These are phyloP conservation scores for Eupithecia subfuscata DNA, from an alignment of 2,888 invertebrate species.

Conservation along the genomic window DNA sequence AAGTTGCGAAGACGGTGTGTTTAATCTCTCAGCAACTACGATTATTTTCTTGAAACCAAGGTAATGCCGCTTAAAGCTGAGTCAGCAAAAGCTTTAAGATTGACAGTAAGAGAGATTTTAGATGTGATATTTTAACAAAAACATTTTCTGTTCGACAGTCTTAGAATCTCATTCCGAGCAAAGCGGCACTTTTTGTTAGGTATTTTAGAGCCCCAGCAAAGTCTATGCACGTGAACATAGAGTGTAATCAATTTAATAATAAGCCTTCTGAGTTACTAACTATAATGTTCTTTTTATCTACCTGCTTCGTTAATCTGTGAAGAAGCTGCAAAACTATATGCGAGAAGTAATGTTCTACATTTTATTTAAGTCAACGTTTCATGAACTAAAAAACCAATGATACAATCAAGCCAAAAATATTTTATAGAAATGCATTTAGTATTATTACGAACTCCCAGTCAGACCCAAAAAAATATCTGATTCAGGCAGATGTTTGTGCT, in stretches of 20 bases:
- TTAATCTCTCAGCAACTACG: neutral
- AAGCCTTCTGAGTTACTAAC: neutral
- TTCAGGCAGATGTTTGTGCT: constrained; percentile 78
- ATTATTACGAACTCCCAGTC: constrained; percentile 52
- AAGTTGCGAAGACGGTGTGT: neutral
- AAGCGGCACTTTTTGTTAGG: too few relatives aligned
- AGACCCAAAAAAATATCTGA: constrained; percentile 69
- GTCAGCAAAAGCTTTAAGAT: neutral
- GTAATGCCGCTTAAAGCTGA: neutral
- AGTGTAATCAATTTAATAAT: neutral
- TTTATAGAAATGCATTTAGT: constrained; percentile 23
- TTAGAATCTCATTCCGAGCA: too few relatives aligned
- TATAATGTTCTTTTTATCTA: neutral
- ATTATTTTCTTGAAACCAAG: neutral
- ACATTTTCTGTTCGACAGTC: too few relatives aligned
- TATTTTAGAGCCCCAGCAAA: too few relatives aligned
- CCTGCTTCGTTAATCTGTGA: neutral
- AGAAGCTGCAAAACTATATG: neutral
- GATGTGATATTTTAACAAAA: too few relatives aligned
- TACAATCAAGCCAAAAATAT: neutral
- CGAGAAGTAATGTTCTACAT: neutral
- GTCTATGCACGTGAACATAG: neutral
- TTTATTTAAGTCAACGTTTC: neutral
- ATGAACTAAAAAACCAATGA: neutral
- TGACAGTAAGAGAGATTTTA: too few relatives aligned